Evolutionary conservation across 2,888 invertebrate species (phyloP).

Genomic region (Sinodicranocentrus sp.): DNA sequence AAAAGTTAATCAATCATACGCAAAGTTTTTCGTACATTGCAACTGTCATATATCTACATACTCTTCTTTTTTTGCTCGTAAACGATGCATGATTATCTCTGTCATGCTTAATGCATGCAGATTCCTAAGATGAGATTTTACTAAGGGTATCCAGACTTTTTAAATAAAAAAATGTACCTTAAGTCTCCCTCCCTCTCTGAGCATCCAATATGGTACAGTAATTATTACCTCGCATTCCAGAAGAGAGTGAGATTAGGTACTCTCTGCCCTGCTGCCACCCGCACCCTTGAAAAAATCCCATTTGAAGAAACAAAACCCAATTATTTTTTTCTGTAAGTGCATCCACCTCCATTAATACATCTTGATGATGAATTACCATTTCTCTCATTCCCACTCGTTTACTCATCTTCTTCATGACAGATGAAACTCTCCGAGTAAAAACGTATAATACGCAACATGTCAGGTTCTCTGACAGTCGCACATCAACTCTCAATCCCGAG

Average conservation of each 20-base stretch:
- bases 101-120: too few species aligned
- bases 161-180: too few species aligned
- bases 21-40: too few species aligned
- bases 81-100: background rate
- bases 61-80: too few species aligned
- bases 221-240: conserved; percentile 1
- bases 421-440: background rate
- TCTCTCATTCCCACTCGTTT: background rate
- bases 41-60: background rate
- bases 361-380: conserved; percentile 15
- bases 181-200: too few species aligned
- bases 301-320: conserved; percentile 18
- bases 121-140: too few species aligned
- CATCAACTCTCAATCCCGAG: background rate
- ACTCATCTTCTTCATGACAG: conserved; percentile 3
- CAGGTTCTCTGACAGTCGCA: background rate
- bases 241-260: too few species aligned
- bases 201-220: too few species aligned
- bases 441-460: background rate
- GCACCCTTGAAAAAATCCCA: background rate
- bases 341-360: conserved; percentile 7
- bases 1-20: conserved; percentile 7
- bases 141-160: too few species aligned
- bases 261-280: too few species aligned
- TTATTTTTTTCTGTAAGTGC: conserved; percentile 15